Evolutionary conservation across 2,888 invertebrate species (phyloP), one percentile per base, ranked within the genome.

Genomic region (Kuschelorhynchus macadamiae): DNA sequence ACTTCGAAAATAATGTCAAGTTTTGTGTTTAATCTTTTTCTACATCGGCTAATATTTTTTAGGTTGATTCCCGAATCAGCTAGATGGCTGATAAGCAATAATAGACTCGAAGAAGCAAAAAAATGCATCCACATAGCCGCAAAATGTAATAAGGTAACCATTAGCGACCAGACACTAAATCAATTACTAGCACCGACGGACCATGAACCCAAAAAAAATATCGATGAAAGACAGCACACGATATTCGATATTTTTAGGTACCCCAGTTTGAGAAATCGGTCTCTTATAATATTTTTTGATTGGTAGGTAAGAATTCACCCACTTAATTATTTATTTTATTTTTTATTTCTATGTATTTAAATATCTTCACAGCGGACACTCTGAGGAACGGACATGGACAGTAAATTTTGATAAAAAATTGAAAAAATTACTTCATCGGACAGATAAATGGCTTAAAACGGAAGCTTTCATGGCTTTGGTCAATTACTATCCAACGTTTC

Each of bases 41-140:
- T n/a, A n/a, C n/a, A n/a, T n/a, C n/a, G n/a, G n/a, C n/a, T n/a
- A n/a, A 36, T n/a, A 3, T 11, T 14, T 73, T 72, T 71, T 59
- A 83, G 83, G 82, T 87, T 92, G 66, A 88, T 92, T 75, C 92
- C 92, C 0, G 92, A 92, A 81, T 92, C 92, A 0, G 88, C 89
- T 5, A 86, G 92, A 50, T 92, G 92, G 92, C 81, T 92, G 66
- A 78, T 92, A 55, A 87, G 89, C 0, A 89, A 90, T 76, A 88
- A 89, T 33, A 86, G 88, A 25, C 84, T 86, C 12, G 85, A 87
- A 21, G 88, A 89, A 78, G 92, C 92, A 0, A 88, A 88, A 71
- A 82, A 82, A 42, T 83, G 89, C 17, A 86, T 92, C 33, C 85
- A 88, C 71, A 86, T 84, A 64, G 91, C 89, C 1, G 91, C 92